Base-by-base conservation (phyloP, 2,888 invertebrate species). In the Athalia rosae region DNA sequence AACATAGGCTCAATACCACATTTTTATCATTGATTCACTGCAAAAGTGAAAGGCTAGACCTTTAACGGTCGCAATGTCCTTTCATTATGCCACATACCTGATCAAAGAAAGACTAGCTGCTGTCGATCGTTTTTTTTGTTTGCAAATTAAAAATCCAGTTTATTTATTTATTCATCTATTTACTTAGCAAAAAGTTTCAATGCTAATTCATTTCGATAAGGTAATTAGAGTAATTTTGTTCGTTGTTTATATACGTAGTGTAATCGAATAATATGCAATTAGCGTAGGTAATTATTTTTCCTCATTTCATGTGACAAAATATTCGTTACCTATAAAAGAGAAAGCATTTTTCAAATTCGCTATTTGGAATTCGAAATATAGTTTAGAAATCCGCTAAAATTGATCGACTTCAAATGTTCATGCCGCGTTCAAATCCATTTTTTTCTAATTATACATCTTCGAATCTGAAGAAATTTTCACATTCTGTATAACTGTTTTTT, bases 21-120 rank as follows among this genome's bases (percentile, higher is more conserved):
- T n/a, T 67, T 76, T 76, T 50, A 58, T 58, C 8, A 45, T 76
- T 28, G 47, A 74, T 76, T 77, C 45, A 11, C 58, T n/a, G 53
- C 59, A 64, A 80, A 80, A 81, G 81, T 79, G 80, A 81, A 81
- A 81, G 81, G 81, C 69, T 41, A 77, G 69, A 78, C 58, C 63
- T 77, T 79, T 50, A 59, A 71, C 78, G 73, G 62, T 78, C 11
- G 73, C 76, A 66, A 67, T 73, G 76, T 76, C 77, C 78, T 79
- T 78, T 67, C 64, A 59, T 79, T 78, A 76, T 77, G 67, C 79
- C 78, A 67, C 76, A 53, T 67, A 50, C 41, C 50, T 11, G 50
- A 67, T 50, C 50, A 53, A 53, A 28, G 41, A 67, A 9, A 53
- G 45, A 53, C 8, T 53, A 53, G n/a, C 3, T 53, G 53, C 2